phyloP scores from a whole-genome alignment of 2,113 vertebrate species.

The Lophura nycthemera region DNA sequence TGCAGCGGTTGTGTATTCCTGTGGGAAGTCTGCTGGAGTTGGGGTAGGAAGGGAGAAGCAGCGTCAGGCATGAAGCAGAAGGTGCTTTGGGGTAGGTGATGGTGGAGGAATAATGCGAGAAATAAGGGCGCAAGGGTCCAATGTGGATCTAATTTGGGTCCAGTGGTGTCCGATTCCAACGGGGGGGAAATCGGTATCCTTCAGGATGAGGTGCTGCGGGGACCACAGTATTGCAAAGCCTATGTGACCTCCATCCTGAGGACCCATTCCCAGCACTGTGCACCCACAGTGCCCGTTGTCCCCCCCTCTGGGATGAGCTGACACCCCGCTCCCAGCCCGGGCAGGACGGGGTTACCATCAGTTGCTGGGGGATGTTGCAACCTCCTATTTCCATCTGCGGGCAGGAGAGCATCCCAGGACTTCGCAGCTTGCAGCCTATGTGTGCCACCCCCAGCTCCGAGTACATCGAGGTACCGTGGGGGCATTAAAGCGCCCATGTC shows the following conservation, averaged over 20 bases:
- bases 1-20: not conserved
- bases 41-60: fast-evolving
- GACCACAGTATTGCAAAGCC: fast-evolving
- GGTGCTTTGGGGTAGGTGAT: not conserved
- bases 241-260: fast-evolving
- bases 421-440: slow-evolving; percentile 30
- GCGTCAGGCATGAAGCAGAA: not conserved
- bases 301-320: not conserved
- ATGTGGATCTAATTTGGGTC: not conserved
- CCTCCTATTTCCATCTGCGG: slow-evolving; percentile 69
- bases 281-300: not conserved
- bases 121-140: not conserved
- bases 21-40: not conserved
- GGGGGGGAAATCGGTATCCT: not conserved
- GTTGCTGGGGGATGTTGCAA: slow-evolving; percentile 62
- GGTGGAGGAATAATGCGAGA: not conserved
- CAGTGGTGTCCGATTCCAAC: too few species aligned
- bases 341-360: slow-evolving; percentile 12
- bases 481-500: fast-evolving
- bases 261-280: not conserved
- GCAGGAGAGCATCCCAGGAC: slow-evolving; percentile 56
- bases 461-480: not conserved
- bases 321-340: not conserved
- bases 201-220: not conserved
- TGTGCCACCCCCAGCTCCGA: not conserved